Evolutionary conservation across 1,140 invertebrate species (phyloP).

Genomic region (Lamellibrachia luymesi): DNA sequence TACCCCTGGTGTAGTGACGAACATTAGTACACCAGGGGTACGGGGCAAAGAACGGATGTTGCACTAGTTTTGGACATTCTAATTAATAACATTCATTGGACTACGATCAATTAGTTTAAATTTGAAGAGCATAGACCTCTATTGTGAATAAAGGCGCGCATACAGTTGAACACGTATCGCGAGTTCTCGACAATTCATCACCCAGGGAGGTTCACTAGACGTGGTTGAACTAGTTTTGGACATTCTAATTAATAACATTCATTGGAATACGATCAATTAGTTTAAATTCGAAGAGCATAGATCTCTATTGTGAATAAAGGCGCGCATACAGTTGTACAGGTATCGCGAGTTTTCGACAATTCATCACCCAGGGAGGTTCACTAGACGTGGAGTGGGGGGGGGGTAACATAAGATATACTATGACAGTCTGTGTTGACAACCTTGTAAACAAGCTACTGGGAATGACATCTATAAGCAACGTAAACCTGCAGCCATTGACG

Average conservation of each 20-base stretch:
- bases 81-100: background rate
- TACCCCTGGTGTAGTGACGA: background rate
- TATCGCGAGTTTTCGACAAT: background rate
- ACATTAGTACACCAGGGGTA: background rate
- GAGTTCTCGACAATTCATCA: no score
- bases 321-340: background rate
- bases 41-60: background rate
- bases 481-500: no score
- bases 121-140: background rate
- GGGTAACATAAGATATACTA: no score
- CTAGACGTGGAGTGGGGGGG: no score
- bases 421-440: no score
- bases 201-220: no score
- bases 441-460: no score
- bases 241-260: background rate
- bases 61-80: background rate
- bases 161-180: background rate
- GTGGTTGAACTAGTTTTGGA: background rate
- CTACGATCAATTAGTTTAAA: background rate
- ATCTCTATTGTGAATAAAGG: background rate
- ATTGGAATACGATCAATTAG: background rate
- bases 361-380: no score
- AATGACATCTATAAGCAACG: no score
- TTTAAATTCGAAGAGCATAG: background rate
- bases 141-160: background rate